A percentile compares a stretch with the other conserved stretches of the same genome.
These are phyloP conservation scores for Piezodorus guildinii DNA, from an alignment of 1,140 invertebrate species.

Conservation along the genomic window DNA sequence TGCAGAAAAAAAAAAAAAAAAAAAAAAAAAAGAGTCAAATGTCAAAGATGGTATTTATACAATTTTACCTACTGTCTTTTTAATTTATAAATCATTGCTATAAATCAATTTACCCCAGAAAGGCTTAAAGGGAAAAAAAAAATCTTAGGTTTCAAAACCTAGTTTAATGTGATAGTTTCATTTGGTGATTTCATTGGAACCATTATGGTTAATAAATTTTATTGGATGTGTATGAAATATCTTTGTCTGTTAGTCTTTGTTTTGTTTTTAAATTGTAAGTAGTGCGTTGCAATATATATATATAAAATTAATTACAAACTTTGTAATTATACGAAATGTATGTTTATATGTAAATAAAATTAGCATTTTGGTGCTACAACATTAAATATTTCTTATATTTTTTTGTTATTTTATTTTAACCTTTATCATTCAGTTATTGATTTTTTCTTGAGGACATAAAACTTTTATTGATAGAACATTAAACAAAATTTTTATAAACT, in stretches of 20 bases:
- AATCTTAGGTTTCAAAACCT: constrained; percentile 12
- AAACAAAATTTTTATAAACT: too few relatives aligned
- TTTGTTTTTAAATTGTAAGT: constrained; percentile 7
- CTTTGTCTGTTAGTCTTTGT: constrained; percentile 2
- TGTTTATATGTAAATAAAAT: constrained; percentile 23
- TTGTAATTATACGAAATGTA: constrained; percentile 15
- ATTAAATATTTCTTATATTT: constrained; percentile 8
- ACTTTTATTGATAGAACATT: too few relatives aligned
- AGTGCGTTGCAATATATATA: constrained; percentile 10
- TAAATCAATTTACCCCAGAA: not conserved
- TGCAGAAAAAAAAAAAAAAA: too few relatives aligned
- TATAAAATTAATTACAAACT: constrained; percentile 10
- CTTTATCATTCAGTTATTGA: too few relatives aligned
- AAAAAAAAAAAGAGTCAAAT: constrained; percentile 17
- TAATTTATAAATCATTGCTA: not conserved
- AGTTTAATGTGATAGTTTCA: constrained; percentile 11
- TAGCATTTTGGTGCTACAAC: constrained; percentile 20
- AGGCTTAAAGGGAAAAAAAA: not conserved
- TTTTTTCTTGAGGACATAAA: too few relatives aligned
- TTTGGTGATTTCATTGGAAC: constrained; percentile 14
- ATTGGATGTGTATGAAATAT: not conserved
- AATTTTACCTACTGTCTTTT: not conserved
- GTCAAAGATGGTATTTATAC: constrained; percentile 18
- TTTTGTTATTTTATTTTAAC: not conserved
- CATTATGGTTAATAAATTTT: constrained; percentile 1